Conservation (phyloP, 1,140 invertebrate species). For the Drosophila serrata region DNA sequence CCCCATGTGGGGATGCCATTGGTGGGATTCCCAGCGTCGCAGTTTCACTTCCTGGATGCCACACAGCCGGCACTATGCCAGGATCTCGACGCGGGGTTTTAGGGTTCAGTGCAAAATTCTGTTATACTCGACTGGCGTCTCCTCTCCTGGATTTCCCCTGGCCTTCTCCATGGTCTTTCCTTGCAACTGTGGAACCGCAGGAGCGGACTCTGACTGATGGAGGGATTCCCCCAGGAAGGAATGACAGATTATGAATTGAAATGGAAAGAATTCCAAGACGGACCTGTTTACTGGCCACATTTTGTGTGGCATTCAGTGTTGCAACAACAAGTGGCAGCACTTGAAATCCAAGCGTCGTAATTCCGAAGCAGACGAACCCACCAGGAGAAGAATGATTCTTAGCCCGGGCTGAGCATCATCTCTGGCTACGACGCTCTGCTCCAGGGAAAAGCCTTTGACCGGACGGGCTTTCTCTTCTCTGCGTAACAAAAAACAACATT, state of each 20-base stretch:
- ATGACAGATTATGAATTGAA: neutral
- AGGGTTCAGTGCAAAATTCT: slow-evolving; percentile 78
- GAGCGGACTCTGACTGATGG: slow-evolving; percentile 5
- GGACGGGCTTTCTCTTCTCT: neutral
- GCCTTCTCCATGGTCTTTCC: neutral
- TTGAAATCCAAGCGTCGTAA: slow-evolving; percentile 68
- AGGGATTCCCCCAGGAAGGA: neutral
- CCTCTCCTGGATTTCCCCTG: slow-evolving; percentile 3
- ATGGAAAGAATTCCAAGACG: neutral
- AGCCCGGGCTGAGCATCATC: slow-evolving; percentile 58
- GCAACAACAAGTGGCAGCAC: slow-evolving; percentile 70
- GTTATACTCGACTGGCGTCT: slow-evolving; percentile 60
- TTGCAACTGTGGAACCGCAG: slow-evolving; percentile 51
- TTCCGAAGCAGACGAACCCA: slow-evolving; percentile 61
- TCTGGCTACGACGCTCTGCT: neutral
- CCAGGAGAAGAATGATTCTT: slow-evolving; percentile 64
- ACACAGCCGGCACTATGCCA: neutral
- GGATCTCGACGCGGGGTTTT: slow-evolving; percentile 39
- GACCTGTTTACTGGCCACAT: slow-evolving; percentile 29
- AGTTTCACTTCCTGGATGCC: neutral
- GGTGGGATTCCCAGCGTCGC: slow-evolving; percentile 8
- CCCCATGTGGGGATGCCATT: slow-evolving; percentile 45
- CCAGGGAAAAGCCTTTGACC: slow-evolving; percentile 42
- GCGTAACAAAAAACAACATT: slow-evolving; percentile 59
- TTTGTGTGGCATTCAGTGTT: slow-evolving; percentile 48